These are phyloP conservation scores for Clarias gariepinus DNA, from an alignment of 2,113 vertebrate genomes.

Conservation along the genomic window DNA sequence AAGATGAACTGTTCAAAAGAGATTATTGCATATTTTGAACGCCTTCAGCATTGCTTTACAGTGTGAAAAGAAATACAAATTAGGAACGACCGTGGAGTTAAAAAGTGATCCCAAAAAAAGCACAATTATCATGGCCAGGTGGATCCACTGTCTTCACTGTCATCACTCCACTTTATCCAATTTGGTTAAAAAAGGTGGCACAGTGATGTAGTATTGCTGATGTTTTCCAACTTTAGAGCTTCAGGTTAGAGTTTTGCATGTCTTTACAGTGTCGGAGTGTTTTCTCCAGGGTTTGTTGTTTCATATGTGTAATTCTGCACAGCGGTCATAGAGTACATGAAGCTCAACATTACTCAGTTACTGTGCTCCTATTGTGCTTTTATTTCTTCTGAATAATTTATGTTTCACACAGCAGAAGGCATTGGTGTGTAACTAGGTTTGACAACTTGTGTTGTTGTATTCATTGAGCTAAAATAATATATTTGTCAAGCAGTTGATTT, in stretches of 20 bases:
- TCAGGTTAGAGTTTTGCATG: background rate
- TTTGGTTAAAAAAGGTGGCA: background rate
- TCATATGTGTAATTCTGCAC: background rate
- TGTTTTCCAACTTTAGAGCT: background rate
- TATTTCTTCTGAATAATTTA: background rate
- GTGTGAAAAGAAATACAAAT: too few relatives aligned
- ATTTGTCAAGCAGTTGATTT: slow-evolving; percentile 5
- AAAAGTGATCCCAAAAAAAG: background rate
- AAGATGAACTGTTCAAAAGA: too few relatives aligned
- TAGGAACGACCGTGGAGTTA: too few relatives aligned
- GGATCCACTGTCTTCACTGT: background rate
- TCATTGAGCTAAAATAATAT: slow-evolving; percentile 9
- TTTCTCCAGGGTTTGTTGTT: background rate
- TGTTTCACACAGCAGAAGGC: background rate
- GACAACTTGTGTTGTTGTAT: background rate
- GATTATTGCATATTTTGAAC: too few relatives aligned
- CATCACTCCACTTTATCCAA: background rate
- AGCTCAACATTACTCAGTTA: background rate
- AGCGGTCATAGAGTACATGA: background rate
- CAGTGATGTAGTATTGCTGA: background rate
- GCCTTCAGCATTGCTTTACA: too few relatives aligned
- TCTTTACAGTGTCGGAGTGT: background rate
- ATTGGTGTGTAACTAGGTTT: background rate
- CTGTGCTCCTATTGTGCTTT: background rate
- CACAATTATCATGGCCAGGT: background rate